phyloP scores from a whole-genome alignment of 1,140 invertebrate species.

The Lucilia sericata region DNA sequence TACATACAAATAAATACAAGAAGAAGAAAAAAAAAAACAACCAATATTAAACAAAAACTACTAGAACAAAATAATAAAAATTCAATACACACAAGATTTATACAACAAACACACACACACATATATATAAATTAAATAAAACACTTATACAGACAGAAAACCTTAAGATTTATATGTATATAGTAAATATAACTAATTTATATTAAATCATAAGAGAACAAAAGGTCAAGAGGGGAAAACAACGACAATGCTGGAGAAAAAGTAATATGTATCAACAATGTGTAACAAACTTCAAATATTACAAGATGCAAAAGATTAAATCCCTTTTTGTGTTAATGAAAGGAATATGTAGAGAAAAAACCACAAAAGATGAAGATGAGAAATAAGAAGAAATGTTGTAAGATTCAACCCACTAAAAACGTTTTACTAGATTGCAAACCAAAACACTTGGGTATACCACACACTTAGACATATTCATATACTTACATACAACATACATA shows the following conservation, averaged over 20 bases:
- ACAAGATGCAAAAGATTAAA: constrained; percentile 42
- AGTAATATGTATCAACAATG: not conserved
- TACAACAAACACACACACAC: not conserved
- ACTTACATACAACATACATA: not conserved
- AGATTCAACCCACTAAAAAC: constrained; percentile 33
- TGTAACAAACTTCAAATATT: not conserved
- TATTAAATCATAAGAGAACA: constrained; percentile 36
- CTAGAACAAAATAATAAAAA: not conserved
- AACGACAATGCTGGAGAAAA: not conserved
- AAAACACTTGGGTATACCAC: constrained; percentile 41
- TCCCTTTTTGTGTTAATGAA: constrained; percentile 17
- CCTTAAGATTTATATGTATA: not conserved
- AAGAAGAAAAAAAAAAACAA: not conserved
- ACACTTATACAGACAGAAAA: not conserved
- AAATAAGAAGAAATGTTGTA: constrained; percentile 13
- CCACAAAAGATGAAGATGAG: constrained; percentile 28
- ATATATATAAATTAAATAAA: not conserved
- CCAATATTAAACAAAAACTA: not conserved
- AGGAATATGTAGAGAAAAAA: constrained; percentile 31
- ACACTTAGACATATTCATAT: not conserved
- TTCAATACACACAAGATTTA: constrained; percentile 3
- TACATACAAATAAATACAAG: not conserved
- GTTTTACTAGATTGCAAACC: constrained; percentile 41
- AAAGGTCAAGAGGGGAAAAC: not conserved
- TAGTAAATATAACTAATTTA: constrained; percentile 41